Evolutionary conservation across 2,888 invertebrate genomes (phyloP), one percentile per base, ranked within the genome.

Genomic region (Junonia oenone): DNA sequence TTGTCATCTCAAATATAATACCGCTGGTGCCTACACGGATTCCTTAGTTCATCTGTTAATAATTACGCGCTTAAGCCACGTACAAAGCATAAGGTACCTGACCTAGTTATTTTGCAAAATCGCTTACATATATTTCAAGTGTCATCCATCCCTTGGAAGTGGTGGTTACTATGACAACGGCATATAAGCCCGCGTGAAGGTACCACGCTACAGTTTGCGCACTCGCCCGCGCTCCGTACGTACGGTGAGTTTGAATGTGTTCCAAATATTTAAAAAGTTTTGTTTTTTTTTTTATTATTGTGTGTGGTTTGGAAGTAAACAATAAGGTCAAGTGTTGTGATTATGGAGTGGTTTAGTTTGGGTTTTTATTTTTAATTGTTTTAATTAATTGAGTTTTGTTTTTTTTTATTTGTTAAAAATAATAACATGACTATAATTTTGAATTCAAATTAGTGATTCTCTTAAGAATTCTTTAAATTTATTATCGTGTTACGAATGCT

Each of bases 151-250:
- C 80, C 78, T 72, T 72, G 64, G 64, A 68, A 68, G 76, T 73
- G 81, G 80, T 77, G 78, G 81, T 75, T 76, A 70, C 64, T 64
- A 70, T 72, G 59, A 65, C 63, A 69, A 73, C 70, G 68, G 62
- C 72, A 83, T 88, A 88, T 75, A 88, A 81, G 76, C 73, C 65
- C 63, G 73, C 67, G 76, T 71, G 19, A 47, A 61, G 64, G 66
- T 69, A 60, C 15, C 52, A 33, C 59, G 50, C 52, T 72, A 73
- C 87, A 89, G 87, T 88, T 63, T 77, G 81, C 78, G 81, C 69
- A 72, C 75, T 67, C 75, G 76, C 79, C 68, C 74, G 82, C 82
- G 80, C 75, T 73, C 69, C 76, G 81, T 78, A 83, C 85, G 82
- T 73, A 77, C 87, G 88, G 89, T 89, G 86, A 89, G 88, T 87